Evolutionary conservation across 2,888 invertebrate species (phyloP).

Genomic region (Tetranychus piercei): DNA sequence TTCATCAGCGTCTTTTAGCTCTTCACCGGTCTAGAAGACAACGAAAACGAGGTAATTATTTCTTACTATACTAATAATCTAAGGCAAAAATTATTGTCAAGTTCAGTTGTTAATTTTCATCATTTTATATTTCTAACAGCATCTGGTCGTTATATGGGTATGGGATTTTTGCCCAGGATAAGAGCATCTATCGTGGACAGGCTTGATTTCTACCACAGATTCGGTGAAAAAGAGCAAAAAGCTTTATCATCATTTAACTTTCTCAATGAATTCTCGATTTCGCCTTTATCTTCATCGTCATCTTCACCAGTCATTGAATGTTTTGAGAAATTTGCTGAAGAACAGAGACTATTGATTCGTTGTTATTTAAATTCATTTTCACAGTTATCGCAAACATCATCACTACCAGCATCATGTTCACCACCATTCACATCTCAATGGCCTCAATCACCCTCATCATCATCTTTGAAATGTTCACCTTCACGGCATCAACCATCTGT

Average conservation of each 20-base stretch:
- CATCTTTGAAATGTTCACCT: neutral
- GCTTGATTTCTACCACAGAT: slow-evolving; percentile 55
- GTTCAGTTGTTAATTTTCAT: neutral
- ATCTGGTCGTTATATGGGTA: slow-evolving; percentile 31
- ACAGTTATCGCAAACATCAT: neutral
- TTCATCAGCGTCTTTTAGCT: slow-evolving; percentile 48
- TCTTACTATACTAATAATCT: neutral
- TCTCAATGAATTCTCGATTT: slow-evolving; percentile 40
- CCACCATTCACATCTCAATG: neutral
- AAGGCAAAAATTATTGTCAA: neutral
- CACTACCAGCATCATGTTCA: neutral
- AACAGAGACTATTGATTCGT: neutral
- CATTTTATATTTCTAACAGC: slow-evolving; percentile 19
- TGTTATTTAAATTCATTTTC: neutral
- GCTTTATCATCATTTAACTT: slow-evolving; percentile 62
- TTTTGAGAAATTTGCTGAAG: neutral
- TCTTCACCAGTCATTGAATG: neutral
- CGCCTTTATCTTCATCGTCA: neutral
- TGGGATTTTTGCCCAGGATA: slow-evolving; percentile 31
- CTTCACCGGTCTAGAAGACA: slow-evolving; percentile 51
- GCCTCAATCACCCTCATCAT: neutral
- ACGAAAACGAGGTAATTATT: slow-evolving; percentile 51
- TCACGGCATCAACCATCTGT: neutral
- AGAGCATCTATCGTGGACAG: slow-evolving; percentile 56
- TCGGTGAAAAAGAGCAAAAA: slow-evolving; percentile 54